Evolutionary conservation across 2,797 vertebrate genomes (phyloP), one percentile per base, ranked within the genome.

Genomic region (Pygocentrus nattereri): DNA sequence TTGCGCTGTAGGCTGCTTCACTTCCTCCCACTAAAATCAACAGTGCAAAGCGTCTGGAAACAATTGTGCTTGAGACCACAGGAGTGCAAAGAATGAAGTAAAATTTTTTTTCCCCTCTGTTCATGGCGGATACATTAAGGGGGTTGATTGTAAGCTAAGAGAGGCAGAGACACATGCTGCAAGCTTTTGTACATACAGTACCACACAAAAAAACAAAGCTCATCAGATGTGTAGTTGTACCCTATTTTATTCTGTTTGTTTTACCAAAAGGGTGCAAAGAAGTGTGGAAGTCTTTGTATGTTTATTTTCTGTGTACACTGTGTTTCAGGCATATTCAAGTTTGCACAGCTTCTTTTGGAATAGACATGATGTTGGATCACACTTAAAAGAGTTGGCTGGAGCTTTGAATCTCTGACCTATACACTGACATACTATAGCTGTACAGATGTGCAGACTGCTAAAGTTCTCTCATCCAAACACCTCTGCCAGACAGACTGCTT

Each of bases 81-180:
- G 85, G 83, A 82, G 58, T 82, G 85, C 70, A 75, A 83, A 85
- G 79, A 85, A 84, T 84, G 64, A 82, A 83, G 79, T 72, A 23
- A 62, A 70, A 56, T 82, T 80, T 65, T 30, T 62, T 49, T 52
- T 44, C 61, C 41, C 73, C 65, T 71, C 41, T 34, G 54, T 74
- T 71, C 25, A 25, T 59, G 64, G 64, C 41, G 71, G 76, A 78
- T 81, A 78, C 71, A 81, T 83, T 85, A 81, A 10, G 65, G 65
- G 78, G 72, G 50, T 18, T 82, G 76, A 59, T 64, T 84, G 59
- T 76, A 78, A 84, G 62, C 52, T 27, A 3, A 74, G 56, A 67
- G 67, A 78, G 58, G 74, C 56, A 64, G 44, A 65, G n/a, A n/a
- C n/a, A n/a, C n/a, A 54, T 65, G 52, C 50, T 72, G 18, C 50